Evolutionary conservation across 2,113 vertebrate species (phyloP).

Genomic region (Lophochroa leadbeateri): DNA sequence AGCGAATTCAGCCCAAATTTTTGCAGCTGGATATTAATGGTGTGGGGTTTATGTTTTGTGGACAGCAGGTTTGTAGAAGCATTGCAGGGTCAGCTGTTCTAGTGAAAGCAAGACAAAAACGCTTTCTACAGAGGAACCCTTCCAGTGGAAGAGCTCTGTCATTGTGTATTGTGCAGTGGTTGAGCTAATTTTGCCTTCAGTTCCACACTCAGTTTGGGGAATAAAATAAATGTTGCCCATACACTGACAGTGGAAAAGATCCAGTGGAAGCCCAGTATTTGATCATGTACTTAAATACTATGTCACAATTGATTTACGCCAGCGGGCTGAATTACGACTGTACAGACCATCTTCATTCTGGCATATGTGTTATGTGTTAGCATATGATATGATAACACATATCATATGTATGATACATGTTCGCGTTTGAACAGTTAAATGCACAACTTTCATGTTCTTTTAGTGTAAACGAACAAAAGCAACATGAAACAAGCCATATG

Average conservation of each 20-base stretch:
- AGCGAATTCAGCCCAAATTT: background rate
- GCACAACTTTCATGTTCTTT: background rate
- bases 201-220: background rate
- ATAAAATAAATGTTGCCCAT: background rate
- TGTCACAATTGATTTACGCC: background rate
- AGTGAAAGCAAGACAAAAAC: background rate
- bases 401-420: background rate
- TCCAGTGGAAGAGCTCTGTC: background rate
- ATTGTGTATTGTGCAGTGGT: background rate
- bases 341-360: background rate
- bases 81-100: background rate
- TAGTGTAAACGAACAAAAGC: background rate
- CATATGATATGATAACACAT: no score
- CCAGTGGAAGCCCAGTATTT: background rate
- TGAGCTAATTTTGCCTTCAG: background rate
- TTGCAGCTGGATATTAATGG: conserved; percentile 18
- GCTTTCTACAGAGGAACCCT: background rate
- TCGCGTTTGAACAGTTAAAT: background rate
- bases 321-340: background rate
- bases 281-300: background rate
- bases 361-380: no score
- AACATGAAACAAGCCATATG: background rate
- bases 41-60: background rate
- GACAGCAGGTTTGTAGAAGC: background rate
- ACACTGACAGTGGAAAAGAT: background rate